A percentile compares a stretch with the other conserved stretches of the same genome.
Evolutionary conservation across 2,113 vertebrate genomes (phyloP).

Genomic region (Girardinichthys multiradiatus): DNA sequence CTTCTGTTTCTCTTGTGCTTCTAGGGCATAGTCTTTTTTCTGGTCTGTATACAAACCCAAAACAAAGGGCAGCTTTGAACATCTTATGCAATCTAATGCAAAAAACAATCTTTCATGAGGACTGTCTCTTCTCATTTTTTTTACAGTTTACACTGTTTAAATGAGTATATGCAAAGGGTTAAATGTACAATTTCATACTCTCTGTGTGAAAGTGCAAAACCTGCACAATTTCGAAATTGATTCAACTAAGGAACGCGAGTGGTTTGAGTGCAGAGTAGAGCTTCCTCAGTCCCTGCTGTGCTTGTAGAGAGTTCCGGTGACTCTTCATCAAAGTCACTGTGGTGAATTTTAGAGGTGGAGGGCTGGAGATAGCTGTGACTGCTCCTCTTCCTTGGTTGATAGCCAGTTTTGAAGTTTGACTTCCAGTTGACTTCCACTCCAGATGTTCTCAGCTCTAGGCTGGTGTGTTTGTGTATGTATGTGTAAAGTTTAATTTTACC

Average conservation of each 20-base stretch:
- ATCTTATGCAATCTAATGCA: neutral
- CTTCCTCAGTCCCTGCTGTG: slow-evolving; percentile 33
- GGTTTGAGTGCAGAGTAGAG: slow-evolving; percentile 53
- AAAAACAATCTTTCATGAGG: neutral
- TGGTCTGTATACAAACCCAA: too few relatives aligned
- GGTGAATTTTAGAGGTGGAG: slow-evolving; percentile 37
- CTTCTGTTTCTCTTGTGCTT: neutral
- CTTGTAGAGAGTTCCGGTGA: slow-evolving; percentile 37
- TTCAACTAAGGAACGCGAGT: slow-evolving; percentile 42
- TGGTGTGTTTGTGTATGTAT: slow-evolving; percentile 36
- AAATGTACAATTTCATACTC: too few relatives aligned
- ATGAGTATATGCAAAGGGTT: too few relatives aligned
- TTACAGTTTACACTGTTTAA: too few relatives aligned
- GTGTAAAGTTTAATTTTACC: slow-evolving; percentile 18
- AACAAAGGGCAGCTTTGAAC: too few relatives aligned
- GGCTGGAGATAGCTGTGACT: slow-evolving; percentile 51
- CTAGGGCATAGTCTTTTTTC: too few relatives aligned
- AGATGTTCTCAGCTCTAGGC: slow-evolving; percentile 74
- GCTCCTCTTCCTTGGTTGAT: slow-evolving; percentile 58
- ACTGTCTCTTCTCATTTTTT: neutral
- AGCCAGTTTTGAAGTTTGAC: slow-evolving; percentile 69
- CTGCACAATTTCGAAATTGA: slow-evolving; percentile 12
- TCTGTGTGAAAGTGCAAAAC: too few relatives aligned
- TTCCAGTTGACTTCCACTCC: slow-evolving; percentile 74
- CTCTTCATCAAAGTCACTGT: slow-evolving; percentile 69